These are phyloP conservation scores for Hedychridium roseum DNA, from an alignment of 2,888 invertebrate genomes.

Conservation along the genomic window DNA sequence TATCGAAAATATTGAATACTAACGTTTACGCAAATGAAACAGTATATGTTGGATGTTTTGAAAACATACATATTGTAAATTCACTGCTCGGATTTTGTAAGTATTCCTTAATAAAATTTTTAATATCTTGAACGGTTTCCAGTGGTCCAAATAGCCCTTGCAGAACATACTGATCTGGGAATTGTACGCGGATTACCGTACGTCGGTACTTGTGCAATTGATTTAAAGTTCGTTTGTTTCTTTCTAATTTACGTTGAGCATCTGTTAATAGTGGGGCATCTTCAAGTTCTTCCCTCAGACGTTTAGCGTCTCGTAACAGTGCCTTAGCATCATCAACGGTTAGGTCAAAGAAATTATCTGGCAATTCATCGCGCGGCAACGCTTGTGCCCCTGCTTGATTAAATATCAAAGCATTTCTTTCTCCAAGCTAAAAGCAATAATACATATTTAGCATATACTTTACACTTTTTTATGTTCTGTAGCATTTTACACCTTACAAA, in stretches of 20 bases:
- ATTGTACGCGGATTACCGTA: constrained; percentile 83
- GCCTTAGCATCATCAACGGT: constrained; percentile 82
- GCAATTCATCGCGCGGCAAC: constrained; percentile 74
- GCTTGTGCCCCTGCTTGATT: constrained; percentile 68
- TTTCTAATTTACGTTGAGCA: constrained; percentile 70
- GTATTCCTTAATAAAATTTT: constrained; percentile 78
- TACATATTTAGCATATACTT: constrained; percentile 6
- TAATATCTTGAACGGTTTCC: constrained; percentile 76
- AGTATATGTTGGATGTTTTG: constrained; percentile 4
- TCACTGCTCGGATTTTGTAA: constrained; percentile 71
- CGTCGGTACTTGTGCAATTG: constrained; percentile 76
- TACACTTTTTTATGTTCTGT: constrained; percentile 4
- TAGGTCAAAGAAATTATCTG: constrained; percentile 89
- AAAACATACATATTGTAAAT: constrained; percentile 86
- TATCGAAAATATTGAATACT: constrained; percentile 10
- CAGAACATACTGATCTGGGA: constrained; percentile 84
- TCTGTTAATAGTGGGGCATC: constrained; percentile 78
- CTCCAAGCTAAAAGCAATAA: constrained; percentile 69
- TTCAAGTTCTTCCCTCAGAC: constrained; percentile 71
- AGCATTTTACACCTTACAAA: constrained; percentile 36
- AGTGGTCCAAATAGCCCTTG: constrained; percentile 85
- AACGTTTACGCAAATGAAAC: no score
- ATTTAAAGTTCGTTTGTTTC: constrained; percentile 67
- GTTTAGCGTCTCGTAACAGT: constrained; percentile 78
- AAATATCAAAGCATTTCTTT: constrained; percentile 79